Evolutionary conservation across 1,140 invertebrate species (phyloP), one percentile per base, ranked within the genome.

Genomic region (Drosophila arawakana): DNA sequence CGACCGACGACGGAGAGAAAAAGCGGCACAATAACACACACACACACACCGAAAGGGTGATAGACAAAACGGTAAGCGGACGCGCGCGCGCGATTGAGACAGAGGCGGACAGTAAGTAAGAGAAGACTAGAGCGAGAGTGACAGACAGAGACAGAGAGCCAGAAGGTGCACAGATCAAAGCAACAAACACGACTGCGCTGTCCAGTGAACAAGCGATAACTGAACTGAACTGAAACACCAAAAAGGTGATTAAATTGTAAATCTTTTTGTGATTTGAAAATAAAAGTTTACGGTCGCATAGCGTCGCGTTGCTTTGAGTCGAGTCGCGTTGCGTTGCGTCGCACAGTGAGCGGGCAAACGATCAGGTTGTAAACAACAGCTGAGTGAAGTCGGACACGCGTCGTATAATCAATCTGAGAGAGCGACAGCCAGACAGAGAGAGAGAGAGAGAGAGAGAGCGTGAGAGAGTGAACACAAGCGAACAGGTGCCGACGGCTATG

Each of bases 211-310:
- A 72, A 65, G 67, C 84, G 77, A 88, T 86, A 78, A 88, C 83
- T 89, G 83, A 86, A 79, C 70, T 73, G 73, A 60, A 65, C 69
- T 73, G 70, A 60, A 75, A 74, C 73, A 74, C 84, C 68, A 70
- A 78, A 82, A 78, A 73, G 70, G 77, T 80, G 80, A 88, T 88
- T 83, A 83, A 88, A 77, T 75, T 83, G 70, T 79, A 88, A 79
- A 76, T 78, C 68, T 73, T 72, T 86, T 50, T 74, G 73, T 49
- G 72, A 80, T 88, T 88, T 77, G 54, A 89, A 88, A 89, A 88
- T 89, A 77, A 88, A 88, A 88, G 73, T 78, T 58, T 54, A 71
- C 60, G 69, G 54, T 15, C 54, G 68, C 25, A 4, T 25, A 3
- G 25, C 25, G 3, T 30, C 3, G 25, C 3, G 3, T 30, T 6